These are phyloP conservation scores for Aphelenchoides avenae DNA, from an alignment of 1,140 invertebrate species.

Conservation along the genomic window DNA sequence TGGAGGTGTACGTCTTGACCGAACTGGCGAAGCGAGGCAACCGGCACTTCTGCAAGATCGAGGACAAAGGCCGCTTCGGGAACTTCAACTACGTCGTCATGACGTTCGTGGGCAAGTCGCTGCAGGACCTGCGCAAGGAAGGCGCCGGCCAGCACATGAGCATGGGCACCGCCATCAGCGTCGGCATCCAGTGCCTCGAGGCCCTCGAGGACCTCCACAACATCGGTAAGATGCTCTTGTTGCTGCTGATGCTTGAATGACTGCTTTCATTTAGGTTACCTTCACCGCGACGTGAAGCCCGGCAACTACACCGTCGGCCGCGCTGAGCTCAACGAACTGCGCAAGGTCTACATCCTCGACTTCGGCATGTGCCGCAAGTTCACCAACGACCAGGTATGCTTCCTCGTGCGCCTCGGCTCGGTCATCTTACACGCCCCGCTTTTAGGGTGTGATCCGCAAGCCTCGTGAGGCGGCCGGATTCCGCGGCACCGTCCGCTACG, in stretches of 20 bases:
- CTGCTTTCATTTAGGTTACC: constrained; percentile 33
- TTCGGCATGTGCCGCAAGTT: constrained; percentile 41
- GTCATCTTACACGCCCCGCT: no score
- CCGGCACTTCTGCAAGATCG: constrained; percentile 51
- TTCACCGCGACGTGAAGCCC: constrained; percentile 48
- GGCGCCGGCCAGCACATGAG: constrained; percentile 33
- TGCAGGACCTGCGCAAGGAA: constrained; percentile 50
- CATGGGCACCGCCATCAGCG: constrained; percentile 28
- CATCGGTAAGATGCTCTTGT: no score
- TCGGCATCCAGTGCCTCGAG: constrained; percentile 32
- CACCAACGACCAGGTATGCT: constrained; percentile 26
- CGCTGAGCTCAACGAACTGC: constrained; percentile 32
- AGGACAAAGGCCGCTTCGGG: constrained; percentile 49
- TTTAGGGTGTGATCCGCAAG: no score
- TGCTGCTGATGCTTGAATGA: not conserved
- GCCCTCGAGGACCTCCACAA: constrained; percentile 44
- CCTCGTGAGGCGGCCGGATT: no score
- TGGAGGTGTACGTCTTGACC: constrained; percentile 47
- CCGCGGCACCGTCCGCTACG: no score
- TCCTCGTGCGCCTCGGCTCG: no score
- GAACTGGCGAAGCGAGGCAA: constrained; percentile 41
- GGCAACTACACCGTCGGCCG: constrained; percentile 45
- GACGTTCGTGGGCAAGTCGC: constrained; percentile 51
- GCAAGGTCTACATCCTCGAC: constrained; percentile 40
- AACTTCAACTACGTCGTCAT: constrained; percentile 54